Conservation (phyloP, 2,797 vertebrate species). For the Pseudochromis fuscus region DNA sequence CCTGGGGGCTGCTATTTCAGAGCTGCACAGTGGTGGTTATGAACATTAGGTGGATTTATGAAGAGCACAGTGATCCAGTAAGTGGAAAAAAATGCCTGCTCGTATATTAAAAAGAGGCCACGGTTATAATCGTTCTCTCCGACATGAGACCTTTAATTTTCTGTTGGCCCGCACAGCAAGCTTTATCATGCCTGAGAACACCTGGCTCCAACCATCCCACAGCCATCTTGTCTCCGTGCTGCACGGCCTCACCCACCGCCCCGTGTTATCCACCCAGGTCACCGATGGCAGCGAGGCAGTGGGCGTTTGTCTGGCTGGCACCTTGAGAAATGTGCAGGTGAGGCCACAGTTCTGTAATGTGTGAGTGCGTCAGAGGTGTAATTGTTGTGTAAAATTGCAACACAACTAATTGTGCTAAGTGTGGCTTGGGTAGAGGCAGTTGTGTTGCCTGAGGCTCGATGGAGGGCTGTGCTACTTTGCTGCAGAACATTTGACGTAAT, state of each 20-base stretch:
- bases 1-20: conserved; percentile 71
- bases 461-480: conserved; percentile 14
- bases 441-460: conserved; percentile 30
- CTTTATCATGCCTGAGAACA: conserved; percentile 88
- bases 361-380: conserved; percentile 45
- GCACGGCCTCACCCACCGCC: conserved; percentile 62
- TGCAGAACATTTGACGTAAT: conserved; percentile 1
- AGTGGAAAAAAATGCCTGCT: conserved; percentile 82
- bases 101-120: conserved; percentile 86
- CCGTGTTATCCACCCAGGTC: conserved; percentile 65
- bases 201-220: conserved; percentile 81
- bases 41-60: conserved; percentile 86
- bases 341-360: conserved; percentile 33
- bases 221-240: conserved; percentile 75
- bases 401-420: conserved; percentile 53
- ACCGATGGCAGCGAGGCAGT: conserved; percentile 52
- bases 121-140: conserved; percentile 82
- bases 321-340: conserved; percentile 31
- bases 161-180: conserved; percentile 84
- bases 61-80: conserved; percentile 79
- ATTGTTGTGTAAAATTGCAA: conserved; percentile 52
- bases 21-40: conserved; percentile 78
- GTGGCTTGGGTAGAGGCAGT: conserved; percentile 27
- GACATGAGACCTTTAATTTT: conserved; percentile 88
- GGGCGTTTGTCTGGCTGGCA: conserved; percentile 61